Percentiles rank a stretch among this genome's conserved stretches.
Conservation (phyloP, 1,140 invertebrate genomes). For the Oedothorax gibbosus region DNA sequence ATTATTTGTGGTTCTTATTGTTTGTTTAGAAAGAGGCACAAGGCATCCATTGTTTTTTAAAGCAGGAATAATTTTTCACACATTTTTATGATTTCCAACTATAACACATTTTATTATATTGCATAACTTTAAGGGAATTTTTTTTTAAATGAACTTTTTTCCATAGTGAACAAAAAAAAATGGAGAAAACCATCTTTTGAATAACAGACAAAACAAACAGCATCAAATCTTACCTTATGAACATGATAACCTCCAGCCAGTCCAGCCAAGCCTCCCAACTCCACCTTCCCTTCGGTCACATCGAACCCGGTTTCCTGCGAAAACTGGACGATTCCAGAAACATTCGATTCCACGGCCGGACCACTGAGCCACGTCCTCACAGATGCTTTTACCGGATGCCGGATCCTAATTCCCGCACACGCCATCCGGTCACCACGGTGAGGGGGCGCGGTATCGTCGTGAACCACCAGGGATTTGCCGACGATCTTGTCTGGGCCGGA, state of each 20-base stretch:
- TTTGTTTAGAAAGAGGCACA: too few species aligned
- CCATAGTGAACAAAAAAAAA: neutral
- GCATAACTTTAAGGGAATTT: too few species aligned
- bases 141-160: too few species aligned
- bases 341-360: slow-evolving; percentile 72
- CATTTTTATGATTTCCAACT: too few species aligned
- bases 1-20: too few species aligned
- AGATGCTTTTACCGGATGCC: slow-evolving; percentile 63
- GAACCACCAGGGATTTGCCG: slow-evolving; percentile 77
- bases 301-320: slow-evolving; percentile 88
- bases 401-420: slow-evolving; percentile 75
- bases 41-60: too few species aligned
- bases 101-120: too few species aligned
- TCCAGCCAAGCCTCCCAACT: slow-evolving; percentile 79
- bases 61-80: too few species aligned
- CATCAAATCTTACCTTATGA: slow-evolving; percentile 76
- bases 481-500: slow-evolving; percentile 79
- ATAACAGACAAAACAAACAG: neutral
- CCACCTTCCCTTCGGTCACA: slow-evolving; percentile 81
- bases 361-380: slow-evolving; percentile 71
- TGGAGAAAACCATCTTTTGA: neutral
- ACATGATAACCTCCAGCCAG: slow-evolving; percentile 82
- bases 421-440: slow-evolving; percentile 87
- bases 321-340: slow-evolving; percentile 66
- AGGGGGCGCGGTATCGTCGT: slow-evolving; percentile 87